phyloP scores from a whole-genome alignment of 2,888 invertebrate genomes.

The Periphyllus acericola region DNA sequence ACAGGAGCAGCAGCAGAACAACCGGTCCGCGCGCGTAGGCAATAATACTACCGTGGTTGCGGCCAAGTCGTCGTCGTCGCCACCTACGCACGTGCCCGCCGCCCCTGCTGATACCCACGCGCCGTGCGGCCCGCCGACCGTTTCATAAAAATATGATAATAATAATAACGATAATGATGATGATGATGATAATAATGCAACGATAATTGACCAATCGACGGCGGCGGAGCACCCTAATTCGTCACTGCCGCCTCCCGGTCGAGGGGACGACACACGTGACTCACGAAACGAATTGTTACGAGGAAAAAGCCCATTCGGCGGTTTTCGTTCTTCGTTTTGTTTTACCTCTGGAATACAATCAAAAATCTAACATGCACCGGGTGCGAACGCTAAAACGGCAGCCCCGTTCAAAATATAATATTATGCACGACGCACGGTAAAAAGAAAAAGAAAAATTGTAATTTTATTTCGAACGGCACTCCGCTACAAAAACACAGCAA shows the following conservation, averaged over 20 bases:
- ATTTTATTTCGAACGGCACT: not conserved
- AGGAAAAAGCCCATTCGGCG: not conserved
- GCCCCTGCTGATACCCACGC: slow-evolving; percentile 32
- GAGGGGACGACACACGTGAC: not conserved
- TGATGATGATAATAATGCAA: slow-evolving; percentile 10
- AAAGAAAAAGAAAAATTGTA: not conserved
- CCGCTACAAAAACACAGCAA: not conserved
- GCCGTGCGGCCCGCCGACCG: not conserved
- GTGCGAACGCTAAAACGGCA: not conserved
- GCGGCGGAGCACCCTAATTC: not conserved
- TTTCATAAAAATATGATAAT: slow-evolving; percentile 1
- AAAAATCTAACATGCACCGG: not conserved
- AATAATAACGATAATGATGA: no score
- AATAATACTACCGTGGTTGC: slow-evolving; percentile 12
- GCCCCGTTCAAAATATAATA: not conserved
- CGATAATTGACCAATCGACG: slow-evolving; percentile 40
- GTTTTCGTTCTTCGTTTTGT: not conserved
- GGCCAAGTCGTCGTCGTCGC: not conserved
- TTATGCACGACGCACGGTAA: not conserved
- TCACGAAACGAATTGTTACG: not conserved
- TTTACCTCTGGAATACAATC: not conserved
- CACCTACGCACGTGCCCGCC: slow-evolving; percentile 41
- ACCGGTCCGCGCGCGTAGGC: slow-evolving; percentile 46
- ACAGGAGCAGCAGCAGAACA: not conserved
- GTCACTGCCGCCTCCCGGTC: not conserved